A percentile compares a stretch with the other conserved stretches of the same genome.
These are phyloP conservation scores for Rhopalosiphum nymphaeae DNA, from an alignment of 2,888 invertebrate species.

Conservation along the genomic window DNA sequence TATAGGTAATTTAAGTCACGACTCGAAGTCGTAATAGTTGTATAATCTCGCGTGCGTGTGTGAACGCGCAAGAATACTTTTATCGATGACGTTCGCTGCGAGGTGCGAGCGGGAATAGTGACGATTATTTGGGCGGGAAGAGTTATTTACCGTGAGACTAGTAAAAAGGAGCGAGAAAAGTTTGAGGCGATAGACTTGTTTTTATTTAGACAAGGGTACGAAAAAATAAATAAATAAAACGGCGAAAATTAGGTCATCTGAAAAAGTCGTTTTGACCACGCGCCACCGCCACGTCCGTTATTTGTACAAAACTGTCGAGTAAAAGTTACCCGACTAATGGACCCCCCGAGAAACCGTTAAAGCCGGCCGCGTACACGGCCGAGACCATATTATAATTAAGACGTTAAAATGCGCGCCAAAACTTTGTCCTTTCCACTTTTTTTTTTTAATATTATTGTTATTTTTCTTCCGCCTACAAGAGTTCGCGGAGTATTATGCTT, in stretches of 20 bases:
- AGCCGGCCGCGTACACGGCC: constrained; percentile 2
- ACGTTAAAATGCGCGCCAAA: constrained; percentile 44
- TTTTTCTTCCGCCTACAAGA: not conserved
- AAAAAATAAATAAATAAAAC: not conserved
- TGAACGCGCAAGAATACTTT: not conserved
- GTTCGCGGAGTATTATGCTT: not conserved
- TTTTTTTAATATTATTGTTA: not conserved
- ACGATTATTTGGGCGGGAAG: not conserved
- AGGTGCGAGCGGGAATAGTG: not conserved
- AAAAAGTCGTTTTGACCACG: constrained; percentile 47
- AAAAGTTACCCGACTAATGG: constrained; percentile 54
- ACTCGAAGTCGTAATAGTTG: not conserved
- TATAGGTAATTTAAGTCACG: not conserved
- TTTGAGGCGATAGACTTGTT: not conserved
- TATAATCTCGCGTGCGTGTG: not conserved
- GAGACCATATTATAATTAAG: constrained; percentile 24
- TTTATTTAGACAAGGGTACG: not conserved
- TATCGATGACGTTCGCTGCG: not conserved
- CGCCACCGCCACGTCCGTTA: not conserved
- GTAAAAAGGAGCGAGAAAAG: not conserved
- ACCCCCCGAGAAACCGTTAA: constrained; percentile 40
- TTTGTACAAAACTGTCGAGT: constrained; percentile 6
- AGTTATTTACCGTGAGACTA: not conserved
- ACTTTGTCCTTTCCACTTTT: constrained; percentile 29
- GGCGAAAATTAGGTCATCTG: constrained; percentile 29